These are phyloP conservation scores for Melangyna quadrimaculata DNA, from an alignment of 2,888 invertebrate genomes.

Conservation along the genomic window DNA sequence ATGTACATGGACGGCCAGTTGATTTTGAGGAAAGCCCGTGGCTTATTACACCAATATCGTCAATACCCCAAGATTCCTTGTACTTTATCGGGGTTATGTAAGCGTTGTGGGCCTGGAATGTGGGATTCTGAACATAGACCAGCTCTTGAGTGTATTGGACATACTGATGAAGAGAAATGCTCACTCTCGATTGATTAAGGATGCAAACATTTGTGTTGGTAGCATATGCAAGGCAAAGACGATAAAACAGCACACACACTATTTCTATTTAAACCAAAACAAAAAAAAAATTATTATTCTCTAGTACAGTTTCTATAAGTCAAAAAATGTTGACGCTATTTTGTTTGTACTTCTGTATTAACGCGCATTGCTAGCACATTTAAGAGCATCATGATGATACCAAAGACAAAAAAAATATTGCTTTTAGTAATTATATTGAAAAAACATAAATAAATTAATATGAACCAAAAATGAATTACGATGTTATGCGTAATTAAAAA, in stretches of 20 bases:
- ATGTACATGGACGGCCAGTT: conserved; percentile 98
- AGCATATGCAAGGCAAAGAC: neutral
- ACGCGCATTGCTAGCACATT: conserved; percentile 23
- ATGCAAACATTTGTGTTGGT: neutral
- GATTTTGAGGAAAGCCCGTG: conserved; percentile 94
- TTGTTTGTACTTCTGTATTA: conserved; percentile 19
- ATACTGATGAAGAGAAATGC: conserved; percentile 84
- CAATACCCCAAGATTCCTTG: conserved; percentile 93
- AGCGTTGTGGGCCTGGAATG: conserved; percentile 94
- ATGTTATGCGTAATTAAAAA: neutral
- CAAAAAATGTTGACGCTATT: conserved; percentile 20
- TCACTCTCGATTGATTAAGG: conserved; percentile 80
- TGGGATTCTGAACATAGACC: conserved; percentile 97
- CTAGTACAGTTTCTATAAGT: conserved; percentile 14
- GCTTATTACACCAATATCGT: conserved; percentile 94
- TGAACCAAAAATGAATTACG: neutral
- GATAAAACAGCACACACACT: conserved; percentile 24
- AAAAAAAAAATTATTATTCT: neutral
- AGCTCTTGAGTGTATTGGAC: conserved; percentile 90
- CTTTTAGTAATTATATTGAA: conserved; percentile 18
- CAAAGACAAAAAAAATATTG: conserved; percentile 45
- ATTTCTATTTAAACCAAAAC: conserved; percentile 9
- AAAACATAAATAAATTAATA: neutral
- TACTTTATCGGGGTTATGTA: conserved; percentile 92
- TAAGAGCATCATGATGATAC: conserved; percentile 29